Evolutionary conservation across 2,888 invertebrate species (phyloP), one percentile per base, ranked within the genome.

Genomic region (Melolontha melolontha): DNA sequence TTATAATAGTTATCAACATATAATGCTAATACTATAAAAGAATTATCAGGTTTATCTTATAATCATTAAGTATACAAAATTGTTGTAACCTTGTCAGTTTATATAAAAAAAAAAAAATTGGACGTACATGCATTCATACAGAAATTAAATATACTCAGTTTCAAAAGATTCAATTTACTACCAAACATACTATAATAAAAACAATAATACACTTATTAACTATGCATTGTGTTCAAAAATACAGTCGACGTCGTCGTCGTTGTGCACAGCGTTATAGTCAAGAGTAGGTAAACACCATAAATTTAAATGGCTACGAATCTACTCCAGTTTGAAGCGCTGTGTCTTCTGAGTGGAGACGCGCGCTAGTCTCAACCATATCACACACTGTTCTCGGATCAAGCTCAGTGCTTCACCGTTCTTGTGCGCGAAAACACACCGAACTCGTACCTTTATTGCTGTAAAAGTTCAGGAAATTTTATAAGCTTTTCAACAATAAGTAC

Each of bases 261-360:
- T 22, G 16, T 47, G 47, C 17, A 34, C 16, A 47, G 16, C 59
- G 49, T 34, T 29, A 29, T 34, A 62, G 47, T 34, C 47, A 66
- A 57, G 72, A 69, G 72, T 73, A 73, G 72, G 73, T 74, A 73
- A 73, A 74, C 71, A 72, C 70, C 72, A 72, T 74, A 73, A 73
- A 72, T 73, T 73, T 72, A 68, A 55, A 68, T 57, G 62, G 50
- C 50, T 52, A 52, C 47, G 59, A 59, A 59, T 59, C 59, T 59
- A 59, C 59, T 29, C 59, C 29, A 59, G 66, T 66, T 57, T 41
- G 66, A 47, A 66, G 40, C 55, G 55, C 66, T 40, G 57, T 59
- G 41, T 66, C 66, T 66, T 66, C 66, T 55, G 49, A 57, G 40
- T 27, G 57, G 57, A 57, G 40, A 57, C 66, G 66, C 40, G 66